Percentiles rank a stretch among this genome's conserved stretches.
phyloP scores from a whole-genome alignment of 2,113 vertebrate species.

The Burhinus bistriatus region DNA sequence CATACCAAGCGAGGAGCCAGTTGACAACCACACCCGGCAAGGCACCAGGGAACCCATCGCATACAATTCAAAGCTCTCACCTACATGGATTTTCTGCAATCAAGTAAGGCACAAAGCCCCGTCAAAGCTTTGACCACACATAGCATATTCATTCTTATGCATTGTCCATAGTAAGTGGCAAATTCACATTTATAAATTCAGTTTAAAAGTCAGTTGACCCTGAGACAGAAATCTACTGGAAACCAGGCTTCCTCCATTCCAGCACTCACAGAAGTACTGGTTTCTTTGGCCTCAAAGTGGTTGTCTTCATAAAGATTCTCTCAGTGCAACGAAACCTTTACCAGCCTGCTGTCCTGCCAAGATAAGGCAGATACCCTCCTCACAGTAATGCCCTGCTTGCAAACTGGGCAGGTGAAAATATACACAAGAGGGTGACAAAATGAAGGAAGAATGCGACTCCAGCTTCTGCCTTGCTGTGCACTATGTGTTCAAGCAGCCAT shows the following conservation, averaged over 20 bases:
- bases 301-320: background rate
- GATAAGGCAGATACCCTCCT: background rate
- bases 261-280: background rate
- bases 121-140: background rate
- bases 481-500: background rate
- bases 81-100: background rate
- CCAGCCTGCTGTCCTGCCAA: background rate
- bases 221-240: background rate
- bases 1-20: background rate
- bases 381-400: background rate
- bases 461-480: background rate
- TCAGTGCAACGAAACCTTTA: background rate
- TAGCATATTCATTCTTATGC: background rate
- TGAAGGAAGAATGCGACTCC: background rate
- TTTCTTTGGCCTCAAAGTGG: background rate
- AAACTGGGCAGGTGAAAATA: background rate
- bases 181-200: background rate
- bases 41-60: background rate
- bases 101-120: background rate
- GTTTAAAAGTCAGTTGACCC: background rate
- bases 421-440: background rate
- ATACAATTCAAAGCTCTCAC: background rate
- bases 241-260: background rate
- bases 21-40: background rate
- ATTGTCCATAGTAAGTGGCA: background rate